Conservation (phyloP, 2,113 vertebrate species). For the Alouatta palliata region DNA sequence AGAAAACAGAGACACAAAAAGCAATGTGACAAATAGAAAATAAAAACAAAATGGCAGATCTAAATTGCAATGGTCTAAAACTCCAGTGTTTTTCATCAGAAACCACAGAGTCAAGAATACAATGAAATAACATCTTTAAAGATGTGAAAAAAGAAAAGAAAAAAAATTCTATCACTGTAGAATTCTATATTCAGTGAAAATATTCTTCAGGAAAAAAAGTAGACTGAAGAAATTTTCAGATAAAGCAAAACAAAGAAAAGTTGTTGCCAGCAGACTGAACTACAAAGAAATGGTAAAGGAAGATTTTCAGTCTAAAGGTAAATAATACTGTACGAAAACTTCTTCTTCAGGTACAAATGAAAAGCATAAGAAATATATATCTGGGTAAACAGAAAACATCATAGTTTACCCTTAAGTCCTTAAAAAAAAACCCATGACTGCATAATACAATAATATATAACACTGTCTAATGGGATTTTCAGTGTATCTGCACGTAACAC, state of each 20-base stretch:
- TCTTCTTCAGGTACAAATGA: neutral
- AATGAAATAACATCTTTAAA: neutral
- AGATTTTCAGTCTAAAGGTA: too few relatives aligned
- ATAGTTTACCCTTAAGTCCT: neutral
- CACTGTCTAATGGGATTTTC: neutral
- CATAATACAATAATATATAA: neutral
- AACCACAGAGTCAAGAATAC: neutral
- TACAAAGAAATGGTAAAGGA: neutral
- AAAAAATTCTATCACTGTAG: neutral
- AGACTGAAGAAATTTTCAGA: neutral
- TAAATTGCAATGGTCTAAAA: too few relatives aligned
- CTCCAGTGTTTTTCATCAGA: too few relatives aligned
- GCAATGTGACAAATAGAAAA: too few relatives aligned
- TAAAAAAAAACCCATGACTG: too few relatives aligned
- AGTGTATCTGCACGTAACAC: too few relatives aligned
- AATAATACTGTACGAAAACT: neutral
- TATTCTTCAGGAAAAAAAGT: too few relatives aligned
- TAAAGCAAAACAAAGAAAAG: neutral
- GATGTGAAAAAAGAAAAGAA: too few relatives aligned
- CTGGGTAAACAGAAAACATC: neutral
- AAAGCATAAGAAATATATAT: neutral
- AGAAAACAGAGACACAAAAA: too few relatives aligned
- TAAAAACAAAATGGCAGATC: too few relatives aligned
- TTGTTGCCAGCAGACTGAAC: neutral
- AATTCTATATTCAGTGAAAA: neutral